Evolutionary conservation across 2,888 invertebrate species (phyloP), one percentile per base, ranked within the genome.

Genomic region (Pristionchus fissidentatus): DNA sequence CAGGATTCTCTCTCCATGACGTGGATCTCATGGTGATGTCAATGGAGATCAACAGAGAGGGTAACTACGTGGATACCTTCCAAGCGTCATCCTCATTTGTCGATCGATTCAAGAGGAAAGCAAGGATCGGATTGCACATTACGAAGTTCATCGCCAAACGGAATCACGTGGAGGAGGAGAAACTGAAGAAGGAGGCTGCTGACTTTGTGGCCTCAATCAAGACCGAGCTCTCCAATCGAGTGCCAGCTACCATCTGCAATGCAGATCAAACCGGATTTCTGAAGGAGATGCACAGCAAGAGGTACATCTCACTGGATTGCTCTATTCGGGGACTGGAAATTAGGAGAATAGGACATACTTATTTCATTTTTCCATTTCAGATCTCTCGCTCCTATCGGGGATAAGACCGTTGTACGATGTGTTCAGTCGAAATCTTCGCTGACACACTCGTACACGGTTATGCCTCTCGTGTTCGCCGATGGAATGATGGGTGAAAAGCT

Each of bases 391-490:
- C 66, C 66, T 3, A 66, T 66, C 66, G 66, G 66, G 32, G 10
- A 32, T 15, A 26, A 32, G 66, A 66, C 10, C 15, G 38, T 66
- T 8, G 38, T 66, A 0, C 29, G 66, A 35, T 32, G 32, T 22
- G 66, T 38, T 1, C 66, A 66, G 19, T 32, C 32, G 32, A 66
- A 66, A 38, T 26, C 66, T 19, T 66, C 66, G 10, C 66, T 66
- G 15, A 66, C 66, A 1, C 66, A 66, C 26, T 66, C 66, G 1
- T 66, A 66, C 55, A 86, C 86, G 0, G 75, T 86, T 0, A 82
- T 86, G 84, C 85, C 86, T 1, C 13, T 83, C n/a, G 57, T 85
- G 46, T 62, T 13, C 38, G 83, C 84, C 26, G 83, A 82, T 38
- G 86, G 86, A 1, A 15, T n/a, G 0, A 49, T 86, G 7, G 49